These are phyloP conservation scores for Trachythela sp. DNA, from an alignment of 64 coral and sea anemone species.

Conservation along the genomic window DNA sequence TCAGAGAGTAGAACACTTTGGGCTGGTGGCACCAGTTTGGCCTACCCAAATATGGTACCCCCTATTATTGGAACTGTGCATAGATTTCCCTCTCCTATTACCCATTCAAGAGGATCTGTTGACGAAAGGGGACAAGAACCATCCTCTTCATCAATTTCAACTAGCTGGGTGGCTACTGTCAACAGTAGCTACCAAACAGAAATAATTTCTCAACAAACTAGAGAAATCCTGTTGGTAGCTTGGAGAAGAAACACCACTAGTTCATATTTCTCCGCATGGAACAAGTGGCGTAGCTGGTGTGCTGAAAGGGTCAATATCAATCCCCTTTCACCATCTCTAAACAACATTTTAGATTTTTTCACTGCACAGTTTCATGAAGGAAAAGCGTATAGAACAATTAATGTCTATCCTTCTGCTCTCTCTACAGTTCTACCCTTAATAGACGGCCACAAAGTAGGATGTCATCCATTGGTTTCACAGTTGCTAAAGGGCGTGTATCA, in stretches of 20 bases:
- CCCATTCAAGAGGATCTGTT: background rate
- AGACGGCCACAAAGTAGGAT: slow-evolving; percentile 31
- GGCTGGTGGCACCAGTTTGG: background rate
- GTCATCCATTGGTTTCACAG: slow-evolving; percentile 42
- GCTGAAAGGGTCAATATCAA: too few species aligned
- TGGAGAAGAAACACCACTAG: slow-evolving; percentile 35
- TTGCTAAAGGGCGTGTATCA: slow-evolving; percentile 46
- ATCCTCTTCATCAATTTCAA: slow-evolving; percentile 39
- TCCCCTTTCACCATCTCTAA: too few species aligned
- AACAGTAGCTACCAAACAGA: slow-evolving; percentile 31
- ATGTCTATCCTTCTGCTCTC: slow-evolving; percentile 33
- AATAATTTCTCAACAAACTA: slow-evolving; percentile 30
- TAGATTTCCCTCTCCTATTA: background rate
- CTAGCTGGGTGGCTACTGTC: slow-evolving; percentile 61
- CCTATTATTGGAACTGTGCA: background rate
- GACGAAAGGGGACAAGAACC: background rate
- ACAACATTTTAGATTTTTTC: too few species aligned
- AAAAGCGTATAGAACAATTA: slow-evolving; percentile 37
- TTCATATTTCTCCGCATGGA: too few species aligned
- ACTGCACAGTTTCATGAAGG: too few species aligned
- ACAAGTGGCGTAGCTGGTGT: too few species aligned
- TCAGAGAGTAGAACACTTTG: background rate
- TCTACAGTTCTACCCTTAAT: background rate
- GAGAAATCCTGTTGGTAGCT: slow-evolving; percentile 39
- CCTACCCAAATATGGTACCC: background rate